Base-by-base conservation (phyloP, 1,140 invertebrate genomes). In the Scaptomyza hsui region DNA sequence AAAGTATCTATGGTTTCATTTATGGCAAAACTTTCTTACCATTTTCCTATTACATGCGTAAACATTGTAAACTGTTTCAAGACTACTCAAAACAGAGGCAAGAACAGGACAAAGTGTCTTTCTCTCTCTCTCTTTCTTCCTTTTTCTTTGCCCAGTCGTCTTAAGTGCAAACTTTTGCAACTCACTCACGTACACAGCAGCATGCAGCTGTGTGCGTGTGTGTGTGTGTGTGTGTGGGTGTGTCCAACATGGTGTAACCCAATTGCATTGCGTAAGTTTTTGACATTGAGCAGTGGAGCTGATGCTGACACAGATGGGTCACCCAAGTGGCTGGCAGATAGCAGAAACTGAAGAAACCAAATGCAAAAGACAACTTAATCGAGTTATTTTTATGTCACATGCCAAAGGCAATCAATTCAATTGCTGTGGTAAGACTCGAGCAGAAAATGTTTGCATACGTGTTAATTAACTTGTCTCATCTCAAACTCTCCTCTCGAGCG, bases 181-280 rank as follows among this genome's bases (percentile, higher is more conserved):
- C 49, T 60, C 62, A 61, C 79, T 85, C 80, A 83, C 72, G 79
- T 83, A 67, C 59, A 63, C 59, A 74, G 19, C 62, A 37, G 37
- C 42, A 53, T 62, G 55, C 44, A 56, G 13, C 47, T 24, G 42
- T 48, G 32, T 35, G 7, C 35, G 13, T 69, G 29, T 55, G 4
- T 56, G 21, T 45, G 29, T 56, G 62, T 61, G 68, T n/a, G 29
- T 64, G 61, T 62, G 48, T 57, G 41, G 49, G 62, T 56, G 15
- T 41, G 24, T 49, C 47, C 42, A 60, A 76, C 78, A 64, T 77
- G 74, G 60, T 64, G 62, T 59, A 29, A 63, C 71, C 57, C 67
- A 64, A 85, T 69, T 85, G 72, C 70, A 59, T 80, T 83, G 81
- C 81, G 63, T 76, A 76, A 85, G 62, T 39, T 48, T 75, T 35